Conservation (phyloP, 2,113 vertebrate species). For the Butorides virescens region DNA sequence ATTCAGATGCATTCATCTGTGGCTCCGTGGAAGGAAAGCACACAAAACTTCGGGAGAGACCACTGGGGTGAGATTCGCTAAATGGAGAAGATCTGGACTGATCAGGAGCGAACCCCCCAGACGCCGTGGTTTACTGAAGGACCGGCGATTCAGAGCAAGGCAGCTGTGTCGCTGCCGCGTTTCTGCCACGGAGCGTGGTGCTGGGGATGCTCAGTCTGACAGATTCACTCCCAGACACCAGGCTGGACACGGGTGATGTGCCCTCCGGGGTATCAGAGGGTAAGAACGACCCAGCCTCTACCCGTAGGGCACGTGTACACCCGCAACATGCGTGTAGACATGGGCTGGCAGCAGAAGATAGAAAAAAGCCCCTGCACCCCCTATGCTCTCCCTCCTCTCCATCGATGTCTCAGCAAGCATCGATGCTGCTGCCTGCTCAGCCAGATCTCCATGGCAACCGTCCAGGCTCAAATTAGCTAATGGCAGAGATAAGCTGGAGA, state of each 20-base stretch:
- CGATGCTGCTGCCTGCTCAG: not conserved
- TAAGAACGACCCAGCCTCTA: not conserved
- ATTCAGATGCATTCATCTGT: not conserved
- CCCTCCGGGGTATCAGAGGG: not conserved
- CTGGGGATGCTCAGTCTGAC: not conserved
- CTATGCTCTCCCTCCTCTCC: not conserved
- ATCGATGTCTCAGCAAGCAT: not conserved
- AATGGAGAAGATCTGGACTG: not conserved
- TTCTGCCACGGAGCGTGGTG: rapidly evolving
- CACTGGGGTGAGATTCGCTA: not conserved
- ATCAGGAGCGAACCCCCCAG: not conserved
- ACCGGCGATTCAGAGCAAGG: not conserved
- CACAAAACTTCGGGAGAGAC: not conserved
- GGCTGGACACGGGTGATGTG: not conserved
- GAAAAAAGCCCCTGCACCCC: not conserved
- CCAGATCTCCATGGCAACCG: constrained; percentile 31
- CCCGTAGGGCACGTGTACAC: rapidly evolving
- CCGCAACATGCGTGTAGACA: rapidly evolving
- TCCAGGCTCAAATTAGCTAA: not conserved
- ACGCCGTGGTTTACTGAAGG: not conserved
- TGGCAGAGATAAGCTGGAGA: not conserved
- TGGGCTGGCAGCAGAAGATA: not conserved
- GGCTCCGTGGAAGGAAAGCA: not conserved
- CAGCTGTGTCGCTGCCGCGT: rapidly evolving
- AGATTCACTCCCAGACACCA: not conserved